A percentile compares a stretch with the other conserved stretches of the same genome.
phyloP scores from a whole-genome alignment of 2,797 vertebrate genomes.

The Urocyon cinereoargenteus region DNA sequence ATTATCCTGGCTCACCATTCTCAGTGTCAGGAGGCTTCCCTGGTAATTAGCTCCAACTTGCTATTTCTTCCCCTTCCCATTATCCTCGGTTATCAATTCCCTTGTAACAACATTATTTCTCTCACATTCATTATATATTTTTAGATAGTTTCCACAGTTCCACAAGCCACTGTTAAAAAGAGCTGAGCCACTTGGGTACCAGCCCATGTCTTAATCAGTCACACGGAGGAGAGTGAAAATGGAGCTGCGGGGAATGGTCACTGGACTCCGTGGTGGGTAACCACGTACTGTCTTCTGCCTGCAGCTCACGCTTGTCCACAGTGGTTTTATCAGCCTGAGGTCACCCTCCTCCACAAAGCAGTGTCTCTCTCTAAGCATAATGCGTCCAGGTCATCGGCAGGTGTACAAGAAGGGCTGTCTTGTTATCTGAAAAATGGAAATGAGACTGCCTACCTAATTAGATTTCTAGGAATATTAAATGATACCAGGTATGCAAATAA shows the following conservation, averaged over 20 bases:
- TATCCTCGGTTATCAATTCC: slow-evolving; percentile 76
- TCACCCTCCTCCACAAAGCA: slow-evolving; percentile 46
- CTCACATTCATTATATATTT: slow-evolving; percentile 71
- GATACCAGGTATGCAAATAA: background rate
- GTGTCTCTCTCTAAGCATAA: slow-evolving; percentile 30
- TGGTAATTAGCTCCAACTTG: slow-evolving; percentile 81
- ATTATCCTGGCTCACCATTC: slow-evolving; percentile 76
- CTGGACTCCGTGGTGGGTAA: background rate
- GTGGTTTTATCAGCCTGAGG: slow-evolving; percentile 32
- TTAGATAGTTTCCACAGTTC: slow-evolving; percentile 67
- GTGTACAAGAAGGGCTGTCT: background rate
- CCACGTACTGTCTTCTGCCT: background rate
- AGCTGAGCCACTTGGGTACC: slow-evolving; percentile 23
- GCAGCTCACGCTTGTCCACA: background rate
- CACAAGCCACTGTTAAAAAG: slow-evolving; percentile 60
- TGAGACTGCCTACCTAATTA: background rate
- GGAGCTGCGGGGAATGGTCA: background rate
- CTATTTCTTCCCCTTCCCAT: slow-evolving; percentile 77
- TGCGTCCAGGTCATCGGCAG: slow-evolving; percentile 38
- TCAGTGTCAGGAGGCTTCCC: slow-evolving; percentile 77
- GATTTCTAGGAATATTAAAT: background rate
- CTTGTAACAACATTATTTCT: slow-evolving; percentile 74
- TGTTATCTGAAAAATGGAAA: slow-evolving; percentile 40
- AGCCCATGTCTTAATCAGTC: slow-evolving; percentile 57
- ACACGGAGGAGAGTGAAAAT: background rate